Base-by-base conservation (phyloP, 2,888 invertebrate species). In the Calliphora vomitoria region DNA sequence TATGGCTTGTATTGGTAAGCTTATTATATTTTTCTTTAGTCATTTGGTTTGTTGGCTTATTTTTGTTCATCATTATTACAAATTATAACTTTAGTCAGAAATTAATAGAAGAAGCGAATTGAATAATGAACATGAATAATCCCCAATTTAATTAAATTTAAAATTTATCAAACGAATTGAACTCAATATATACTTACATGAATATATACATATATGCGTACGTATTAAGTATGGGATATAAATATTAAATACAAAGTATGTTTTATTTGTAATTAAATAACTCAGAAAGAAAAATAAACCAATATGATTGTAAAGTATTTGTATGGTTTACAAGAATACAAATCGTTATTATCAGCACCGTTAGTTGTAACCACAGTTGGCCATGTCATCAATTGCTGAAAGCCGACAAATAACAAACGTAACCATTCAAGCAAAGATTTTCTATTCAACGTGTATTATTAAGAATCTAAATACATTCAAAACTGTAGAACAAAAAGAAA, bases 381-480 rank as follows among this genome's bases (percentile, higher is more conserved):
- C 55, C 44, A 50, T 75, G 68, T 82, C 69, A 82, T 64, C 80
- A 10, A 60, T 66, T 74, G 53, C 6, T 31, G 20, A 47, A 82
- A 83, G 71, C 74, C 76, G 76, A 64, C 76, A 76, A 64, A 64
- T 18, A 50, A 53, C 75, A 76, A 74, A 66, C 53, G 31, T 41
- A 50, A 20, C 3, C 71, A 72, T 41, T 55, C 13, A 41, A 72
- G 55, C 38, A 55, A 55, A 18, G 18, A 44, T 13, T 60, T 35
- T 20, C 20, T 20, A 2, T 25, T 25, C 25, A 1, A 25, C 25
- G 25, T 1, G 25, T 55, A 18, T 4, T 41, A 8, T 1, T 11
- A 10, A 44, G 4, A 44, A 44, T 13, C 13, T 10, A 44, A 44
- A 44, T 11, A 44, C 10, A 31, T 31, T n/a, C n/a, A n/a, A n/a